A percentile compares a stretch with the other conserved stretches of the same genome.
Conservation (phyloP, 2,113 vertebrate genomes). For the Notechis scutatus region DNA sequence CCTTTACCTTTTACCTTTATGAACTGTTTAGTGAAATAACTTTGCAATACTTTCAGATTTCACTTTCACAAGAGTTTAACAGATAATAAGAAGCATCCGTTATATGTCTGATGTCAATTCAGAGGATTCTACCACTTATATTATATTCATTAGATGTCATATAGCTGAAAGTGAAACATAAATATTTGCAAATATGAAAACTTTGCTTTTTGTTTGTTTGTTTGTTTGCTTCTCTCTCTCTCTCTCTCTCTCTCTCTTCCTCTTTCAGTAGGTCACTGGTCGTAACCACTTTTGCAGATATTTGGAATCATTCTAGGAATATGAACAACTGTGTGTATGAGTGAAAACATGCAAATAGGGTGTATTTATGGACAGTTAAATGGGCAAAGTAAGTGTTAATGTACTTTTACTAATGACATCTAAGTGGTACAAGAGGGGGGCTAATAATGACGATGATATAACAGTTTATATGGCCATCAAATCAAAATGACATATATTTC, state of each 20-base stretch:
- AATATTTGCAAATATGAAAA: background rate
- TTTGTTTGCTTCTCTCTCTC: too few species aligned
- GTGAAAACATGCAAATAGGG: background rate
- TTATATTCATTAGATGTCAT: conserved; percentile 32
- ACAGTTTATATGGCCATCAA: background rate
- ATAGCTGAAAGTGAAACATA: conserved; percentile 24
- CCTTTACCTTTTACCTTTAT: background rate
- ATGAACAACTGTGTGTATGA: background rate
- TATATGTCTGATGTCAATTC: background rate
- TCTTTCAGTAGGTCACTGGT: conserved; percentile 12
- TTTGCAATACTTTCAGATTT: background rate
- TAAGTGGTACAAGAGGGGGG: too few species aligned
- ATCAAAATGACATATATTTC: background rate
- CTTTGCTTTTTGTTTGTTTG: conserved; percentile 4
- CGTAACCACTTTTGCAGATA: conserved; percentile 27
- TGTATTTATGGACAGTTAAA: background rate
- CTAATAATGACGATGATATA: background rate
- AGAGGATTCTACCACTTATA: background rate
- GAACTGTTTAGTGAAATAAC: conserved; percentile 1
- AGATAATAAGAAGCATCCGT: conserved; percentile 5
- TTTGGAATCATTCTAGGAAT: conserved; percentile 2
- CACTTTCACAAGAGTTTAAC: conserved; percentile 8
- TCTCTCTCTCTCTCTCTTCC: background rate
- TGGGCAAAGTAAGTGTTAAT: background rate
- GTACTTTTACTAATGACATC: background rate